Evolutionary conservation across 2,113 vertebrate genomes (phyloP).

Genomic region (Choloepus hoffmanni): DNA sequence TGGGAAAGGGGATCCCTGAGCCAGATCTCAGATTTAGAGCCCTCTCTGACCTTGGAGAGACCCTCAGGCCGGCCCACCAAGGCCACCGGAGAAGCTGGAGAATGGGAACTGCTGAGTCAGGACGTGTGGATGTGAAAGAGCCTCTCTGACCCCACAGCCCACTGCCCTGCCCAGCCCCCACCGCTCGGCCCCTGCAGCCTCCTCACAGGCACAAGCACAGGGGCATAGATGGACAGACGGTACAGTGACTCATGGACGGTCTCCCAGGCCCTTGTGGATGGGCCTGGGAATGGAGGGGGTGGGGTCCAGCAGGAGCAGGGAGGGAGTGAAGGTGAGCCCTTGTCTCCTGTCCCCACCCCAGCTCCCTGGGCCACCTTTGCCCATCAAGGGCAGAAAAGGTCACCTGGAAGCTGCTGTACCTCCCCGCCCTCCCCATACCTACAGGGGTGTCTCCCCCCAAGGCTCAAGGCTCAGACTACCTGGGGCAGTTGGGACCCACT

Average conservation of each 20-base stretch:
- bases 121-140: background rate
- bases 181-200: background rate
- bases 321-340: background rate
- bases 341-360: background rate
- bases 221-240: background rate
- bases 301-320: background rate
- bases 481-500: background rate
- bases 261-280: background rate
- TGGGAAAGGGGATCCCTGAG: background rate
- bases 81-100: constrained; percentile 48
- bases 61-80: constrained; percentile 45
- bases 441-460: background rate
- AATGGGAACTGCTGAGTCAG: constrained; percentile 78
- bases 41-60: constrained; percentile 69
- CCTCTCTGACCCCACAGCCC: constrained; percentile 65
- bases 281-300: background rate
- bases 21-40: background rate
- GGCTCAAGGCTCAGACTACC: background rate
- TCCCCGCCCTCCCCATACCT: background rate
- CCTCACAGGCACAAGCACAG: background rate
- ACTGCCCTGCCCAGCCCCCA: constrained; percentile 36
- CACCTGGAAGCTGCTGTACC: constrained; percentile 14
- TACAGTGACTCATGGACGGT: background rate
- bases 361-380: constrained; percentile 47
- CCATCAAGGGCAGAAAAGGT: constrained; percentile 80